Evolutionary conservation across 2,797 vertebrate genomes (phyloP).

Genomic region (Hydrocynus forskahlii): DNA sequence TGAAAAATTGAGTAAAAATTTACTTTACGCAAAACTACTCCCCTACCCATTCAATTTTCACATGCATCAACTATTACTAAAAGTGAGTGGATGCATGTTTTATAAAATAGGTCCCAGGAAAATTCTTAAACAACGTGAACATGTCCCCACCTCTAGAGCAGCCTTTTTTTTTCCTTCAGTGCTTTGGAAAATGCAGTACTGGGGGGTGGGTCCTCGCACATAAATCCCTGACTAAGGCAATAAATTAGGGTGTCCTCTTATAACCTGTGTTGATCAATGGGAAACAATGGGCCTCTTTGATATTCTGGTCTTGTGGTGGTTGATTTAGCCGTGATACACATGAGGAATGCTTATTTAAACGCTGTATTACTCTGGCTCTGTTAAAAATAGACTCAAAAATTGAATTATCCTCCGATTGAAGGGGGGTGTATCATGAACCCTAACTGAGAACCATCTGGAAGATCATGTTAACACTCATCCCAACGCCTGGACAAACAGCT

Average conservation of each 20-base stretch:
- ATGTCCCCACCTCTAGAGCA: background rate
- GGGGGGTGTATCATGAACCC: too few species aligned
- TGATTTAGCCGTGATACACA: background rate
- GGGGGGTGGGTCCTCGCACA: background rate
- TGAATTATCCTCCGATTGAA: background rate
- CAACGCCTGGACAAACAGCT: conserved; percentile 67
- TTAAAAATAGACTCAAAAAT: background rate
- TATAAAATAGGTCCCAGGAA: too few species aligned
- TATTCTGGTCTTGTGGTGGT: background rate
- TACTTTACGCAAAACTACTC: too few species aligned
- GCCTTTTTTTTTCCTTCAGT: background rate
- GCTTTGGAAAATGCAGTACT: background rate
- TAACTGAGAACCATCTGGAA: conserved; percentile 19
- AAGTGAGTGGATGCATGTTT: too few species aligned
- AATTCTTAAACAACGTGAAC: too few species aligned
- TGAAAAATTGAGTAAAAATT: too few species aligned
- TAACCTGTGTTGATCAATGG: background rate
- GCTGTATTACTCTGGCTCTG: background rate
- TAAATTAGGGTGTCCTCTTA: background rate
- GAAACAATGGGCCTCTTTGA: background rate
- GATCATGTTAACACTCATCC: conserved; percentile 41
- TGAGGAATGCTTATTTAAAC: background rate
- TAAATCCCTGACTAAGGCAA: background rate
- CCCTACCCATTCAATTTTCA: too few species aligned
- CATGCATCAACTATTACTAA: too few species aligned